These are phyloP conservation scores for Gadus macrocephalus DNA, from an alignment of 2,113 vertebrate genomes.

Conservation along the genomic window DNA sequence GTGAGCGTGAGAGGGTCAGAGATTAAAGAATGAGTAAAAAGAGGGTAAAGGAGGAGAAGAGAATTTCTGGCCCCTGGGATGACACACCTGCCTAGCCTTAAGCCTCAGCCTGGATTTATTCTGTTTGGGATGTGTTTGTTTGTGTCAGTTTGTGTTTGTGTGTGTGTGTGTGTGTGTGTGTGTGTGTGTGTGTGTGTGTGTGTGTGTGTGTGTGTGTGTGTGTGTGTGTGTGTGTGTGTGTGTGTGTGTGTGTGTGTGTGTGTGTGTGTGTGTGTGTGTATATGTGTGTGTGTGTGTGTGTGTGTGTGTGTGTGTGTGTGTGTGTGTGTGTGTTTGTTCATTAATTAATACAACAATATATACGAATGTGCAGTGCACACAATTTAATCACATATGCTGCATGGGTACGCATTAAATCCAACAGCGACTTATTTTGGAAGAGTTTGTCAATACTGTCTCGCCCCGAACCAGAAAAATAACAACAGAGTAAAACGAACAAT, in stretches of 20 bases:
- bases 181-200: conserved; percentile 5
- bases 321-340: neutral
- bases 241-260: neutral
- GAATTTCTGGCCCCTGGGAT: conserved; percentile 52
- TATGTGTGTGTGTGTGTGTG: neutral
- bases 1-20: conserved; percentile 19
- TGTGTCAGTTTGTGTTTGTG: conserved; percentile 14
- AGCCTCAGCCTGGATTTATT: conserved; percentile 53
- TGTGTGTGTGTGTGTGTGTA: conserved; percentile 8
- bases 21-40: neutral
- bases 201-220: conserved; percentile 2
- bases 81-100: conserved; percentile 47
- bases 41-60: conserved; percentile 19
- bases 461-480: too few relatives aligned
- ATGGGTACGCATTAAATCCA: too few relatives aligned
- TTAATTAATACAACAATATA: too few relatives aligned
- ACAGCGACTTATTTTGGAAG: too few relatives aligned
- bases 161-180: conserved; percentile 16
- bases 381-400: too few relatives aligned
- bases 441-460: too few relatives aligned
- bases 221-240: neutral
- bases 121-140: conserved; percentile 18
- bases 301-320: neutral
- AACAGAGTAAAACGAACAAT: too few relatives aligned
- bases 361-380: too few relatives aligned